Base-by-base conservation (phyloP, 2,113 vertebrate genomes). In the Rhinichthys klamathensis region DNA sequence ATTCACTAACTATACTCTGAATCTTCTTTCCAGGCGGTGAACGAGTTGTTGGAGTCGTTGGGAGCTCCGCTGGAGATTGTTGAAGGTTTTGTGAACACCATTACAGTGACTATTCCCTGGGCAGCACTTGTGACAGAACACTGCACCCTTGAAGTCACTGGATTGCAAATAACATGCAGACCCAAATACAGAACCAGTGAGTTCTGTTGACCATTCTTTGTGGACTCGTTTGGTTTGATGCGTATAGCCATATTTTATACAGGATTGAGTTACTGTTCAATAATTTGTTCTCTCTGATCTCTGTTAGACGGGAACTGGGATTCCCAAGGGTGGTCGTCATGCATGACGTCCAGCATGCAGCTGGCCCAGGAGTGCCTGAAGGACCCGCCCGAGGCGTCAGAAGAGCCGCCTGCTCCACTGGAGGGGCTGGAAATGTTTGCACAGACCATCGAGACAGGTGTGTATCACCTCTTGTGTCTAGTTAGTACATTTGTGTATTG, bases 361-460 rank as follows among this genome's bases (percentile, higher is more conserved):
- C 90, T 98, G 90, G 97, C 97, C 79, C 95, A 98, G 91, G 97
- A 98, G 91, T 98, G 97, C 93, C 93, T 98, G 80, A 96, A 97
- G 87, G 96, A 97, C 27, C 96, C 96, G 83, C 93, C 94, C 0
- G 96, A 97, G 51, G 95, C 96, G 12, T 95, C 96, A 0, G 96
- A 97, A 74, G 96, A 96, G 87, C 94, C 96, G 0, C 96, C 96
- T 2, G 96, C 96, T 85, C 97, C 95, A 2, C 92, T 98, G 84
- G 97, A 98, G 88, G 97, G 97, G n/a, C 94, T 98, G 35, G 97
- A 98, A 92, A 97, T 97, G 96, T 98, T 98, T 86, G 97, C 97
- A 89, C 96, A 98, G 90, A 98, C 97, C 86, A 97, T 98, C 18
- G 97, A 98, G 92, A 97, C 96, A 0, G 97, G 97, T 77, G 60